Percentiles rank a stretch among this genome's conserved stretches.
Evolutionary conservation across 1,140 invertebrate species (phyloP).

Genomic region (Melitaea cinxia): DNA sequence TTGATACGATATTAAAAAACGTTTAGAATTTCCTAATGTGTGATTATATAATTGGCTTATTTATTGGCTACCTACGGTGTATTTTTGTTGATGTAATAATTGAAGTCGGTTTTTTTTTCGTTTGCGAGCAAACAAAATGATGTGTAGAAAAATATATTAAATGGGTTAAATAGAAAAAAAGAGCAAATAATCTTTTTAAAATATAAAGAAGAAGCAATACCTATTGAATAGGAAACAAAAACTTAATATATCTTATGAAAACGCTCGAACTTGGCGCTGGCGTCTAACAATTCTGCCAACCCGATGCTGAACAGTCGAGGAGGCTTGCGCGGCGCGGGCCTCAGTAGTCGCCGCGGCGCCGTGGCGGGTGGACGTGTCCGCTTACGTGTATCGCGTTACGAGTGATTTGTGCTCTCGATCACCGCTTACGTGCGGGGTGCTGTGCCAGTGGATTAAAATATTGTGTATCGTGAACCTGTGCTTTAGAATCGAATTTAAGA

Average conservation of each 20-base stretch:
- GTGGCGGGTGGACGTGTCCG: constrained; percentile 49
- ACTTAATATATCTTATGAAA: constrained; percentile 28
- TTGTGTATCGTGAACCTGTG: constrained; percentile 52
- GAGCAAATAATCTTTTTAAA: not conserved
- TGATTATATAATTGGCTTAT: too few species aligned
- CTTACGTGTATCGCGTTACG: constrained; percentile 29
- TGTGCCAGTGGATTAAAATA: constrained; percentile 60
- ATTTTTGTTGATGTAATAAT: too few species aligned
- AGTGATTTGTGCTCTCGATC: constrained; percentile 58
- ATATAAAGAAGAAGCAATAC: not conserved
- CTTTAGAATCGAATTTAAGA: not conserved
- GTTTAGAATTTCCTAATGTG: too few species aligned
- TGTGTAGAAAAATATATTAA: too few species aligned
- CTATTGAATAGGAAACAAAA: constrained; percentile 1
- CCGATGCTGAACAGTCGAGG: constrained; percentile 44
- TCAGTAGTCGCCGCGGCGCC: constrained; percentile 61
- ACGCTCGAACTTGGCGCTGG: constrained; percentile 48
- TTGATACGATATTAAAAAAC: too few species aligned
- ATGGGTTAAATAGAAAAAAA: too few species aligned
- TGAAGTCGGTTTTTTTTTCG: too few species aligned
- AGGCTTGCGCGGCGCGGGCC: constrained; percentile 64
- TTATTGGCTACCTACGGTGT: too few species aligned
- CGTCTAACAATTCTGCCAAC: constrained; percentile 56
- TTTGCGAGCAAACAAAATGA: too few species aligned
- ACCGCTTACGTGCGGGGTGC: constrained; percentile 57